Base-by-base conservation (phyloP, 2,113 vertebrate species). In the Craseonycteris thonglongyai region DNA sequence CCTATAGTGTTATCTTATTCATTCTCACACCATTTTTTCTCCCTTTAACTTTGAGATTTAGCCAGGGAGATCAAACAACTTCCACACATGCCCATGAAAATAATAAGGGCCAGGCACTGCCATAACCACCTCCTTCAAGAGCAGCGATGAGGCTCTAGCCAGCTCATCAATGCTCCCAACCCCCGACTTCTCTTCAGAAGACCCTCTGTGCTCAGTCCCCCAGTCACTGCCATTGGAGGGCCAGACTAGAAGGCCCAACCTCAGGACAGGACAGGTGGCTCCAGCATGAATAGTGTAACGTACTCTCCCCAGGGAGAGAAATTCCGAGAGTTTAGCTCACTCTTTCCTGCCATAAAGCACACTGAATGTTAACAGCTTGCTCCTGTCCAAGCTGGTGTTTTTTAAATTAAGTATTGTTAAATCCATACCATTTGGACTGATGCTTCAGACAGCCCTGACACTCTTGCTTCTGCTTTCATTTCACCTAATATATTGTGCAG, bases 351-450 rank as follows among this genome's bases (percentile, higher is more conserved):
- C 96, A 92, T 98, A 97, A 98, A 98, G 96, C 56, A 96, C 93
- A 75, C 75, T 94, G 89, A 96, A 98, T 97, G 92, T 97, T 98
- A 98, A 95, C 69, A 97, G 86, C 91, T 98, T 98, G 98, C 94
- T 97, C 91, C 94, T 97, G 96, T 93, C 90, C 97, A 84, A 75
- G 93, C 0, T 19, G 94, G 96, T 98, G 98, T 97, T 98, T 98
- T 98, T 98, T 96, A 95, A 98, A 98, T 98, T 97, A 98, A 96
- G 94, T 91, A 96, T 96, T 96, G 95, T 97, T 98, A 98, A 97
- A 98, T 94, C 85, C 88, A 69, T 87, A 92, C 84, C 97, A 54
- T 45, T 98, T 97, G 93, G 96, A 98, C 92, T 95, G 95, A 94
- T 95, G 90, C 81, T 97, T 98, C 96, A 95, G 97, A 97, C 97